Conservation (phyloP, 1,140 invertebrate genomes). For the Trichoplusia ni region DNA sequence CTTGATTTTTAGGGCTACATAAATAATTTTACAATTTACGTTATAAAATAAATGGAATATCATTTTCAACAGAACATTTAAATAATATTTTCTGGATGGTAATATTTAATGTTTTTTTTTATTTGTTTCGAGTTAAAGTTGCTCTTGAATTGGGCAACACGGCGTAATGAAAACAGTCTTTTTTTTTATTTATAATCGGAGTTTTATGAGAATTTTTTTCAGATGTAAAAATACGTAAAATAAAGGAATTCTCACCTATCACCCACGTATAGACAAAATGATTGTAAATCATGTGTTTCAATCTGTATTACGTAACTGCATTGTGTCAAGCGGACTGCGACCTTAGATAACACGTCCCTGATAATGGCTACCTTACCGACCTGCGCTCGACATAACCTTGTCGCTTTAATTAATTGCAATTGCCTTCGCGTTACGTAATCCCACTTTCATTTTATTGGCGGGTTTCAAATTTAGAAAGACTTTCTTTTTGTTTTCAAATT, state of each 20-base stretch:
- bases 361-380: slow-evolving; percentile 21
- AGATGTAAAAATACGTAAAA: no score
- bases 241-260: no score
- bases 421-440: slow-evolving; percentile 13
- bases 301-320: slow-evolving; percentile 8
- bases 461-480: not conserved
- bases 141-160: no score
- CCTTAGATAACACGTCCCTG: slow-evolving; percentile 30
- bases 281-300: not conserved
- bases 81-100: no score
- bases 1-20: not conserved
- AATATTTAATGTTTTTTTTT: no score
- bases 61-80: no score
- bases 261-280: not conserved
- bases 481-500: slow-evolving; percentile 2
- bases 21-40: no score
- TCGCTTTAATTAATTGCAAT: slow-evolving; percentile 27
- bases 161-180: no score
- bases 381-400: slow-evolving; percentile 18
- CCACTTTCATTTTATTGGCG: slow-evolving; percentile 13
- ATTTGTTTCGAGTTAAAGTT: no score
- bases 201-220: no score
- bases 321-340: slow-evolving; percentile 19
- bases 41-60: no score
- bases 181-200: no score